Percentiles rank a stretch among this genome's conserved stretches.
Evolutionary conservation across 2,797 vertebrate genomes (phyloP).

Genomic region (Morus bassanus): DNA sequence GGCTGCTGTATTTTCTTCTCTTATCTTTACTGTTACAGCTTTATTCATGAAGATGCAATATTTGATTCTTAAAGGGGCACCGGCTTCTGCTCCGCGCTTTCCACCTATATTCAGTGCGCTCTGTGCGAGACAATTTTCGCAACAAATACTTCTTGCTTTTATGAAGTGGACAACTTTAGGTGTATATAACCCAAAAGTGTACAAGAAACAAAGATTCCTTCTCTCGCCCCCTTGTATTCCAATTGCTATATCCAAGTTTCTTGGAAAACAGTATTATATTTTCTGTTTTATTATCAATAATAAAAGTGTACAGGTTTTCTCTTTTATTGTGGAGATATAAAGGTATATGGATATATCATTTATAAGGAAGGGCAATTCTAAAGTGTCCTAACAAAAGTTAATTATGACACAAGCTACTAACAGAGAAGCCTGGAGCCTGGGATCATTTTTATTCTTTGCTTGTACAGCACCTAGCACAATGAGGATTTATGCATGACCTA

Average conservation of each 20-base stretch:
- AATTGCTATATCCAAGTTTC: background rate
- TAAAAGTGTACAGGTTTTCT: constrained; percentile 42
- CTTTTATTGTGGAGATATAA: constrained; percentile 43
- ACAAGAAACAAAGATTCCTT: background rate
- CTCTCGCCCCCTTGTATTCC: background rate
- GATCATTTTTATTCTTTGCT: constrained; percentile 56
- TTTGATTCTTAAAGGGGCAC: constrained; percentile 67
- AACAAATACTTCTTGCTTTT: constrained; percentile 24
- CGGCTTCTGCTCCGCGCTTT: constrained; percentile 46
- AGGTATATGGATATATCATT: constrained; percentile 25
- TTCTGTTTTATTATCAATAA: constrained; percentile 43
- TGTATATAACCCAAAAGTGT: background rate
- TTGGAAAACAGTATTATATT: constrained; percentile 25
- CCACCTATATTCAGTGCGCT: constrained; percentile 56
- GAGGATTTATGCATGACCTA: constrained; percentile 51
- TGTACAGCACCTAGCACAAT: constrained; percentile 50
- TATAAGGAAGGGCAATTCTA: constrained; percentile 33
- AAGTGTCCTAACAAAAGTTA: constrained; percentile 47
- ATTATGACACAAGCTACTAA: constrained; percentile 31
- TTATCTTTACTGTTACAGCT: constrained; percentile 67
- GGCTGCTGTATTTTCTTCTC: constrained; percentile 60
- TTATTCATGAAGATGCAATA: constrained; percentile 64
- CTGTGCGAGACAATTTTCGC: constrained; percentile 40
- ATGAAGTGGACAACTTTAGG: background rate
- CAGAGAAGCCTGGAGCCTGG: constrained; percentile 11